Conservation (phyloP, 2,113 vertebrate genomes). For the Lagopus leucura region DNA sequence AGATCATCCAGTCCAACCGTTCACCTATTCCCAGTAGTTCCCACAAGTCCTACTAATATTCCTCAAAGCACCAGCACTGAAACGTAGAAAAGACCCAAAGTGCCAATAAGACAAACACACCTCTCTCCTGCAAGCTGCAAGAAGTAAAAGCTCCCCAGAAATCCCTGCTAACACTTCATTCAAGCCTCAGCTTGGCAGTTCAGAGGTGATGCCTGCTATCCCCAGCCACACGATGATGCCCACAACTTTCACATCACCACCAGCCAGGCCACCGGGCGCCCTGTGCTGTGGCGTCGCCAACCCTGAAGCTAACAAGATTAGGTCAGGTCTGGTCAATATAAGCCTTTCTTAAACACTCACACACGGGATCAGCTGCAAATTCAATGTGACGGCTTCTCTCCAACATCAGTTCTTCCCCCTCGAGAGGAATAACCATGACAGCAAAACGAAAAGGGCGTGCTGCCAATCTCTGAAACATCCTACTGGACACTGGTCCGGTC, state of each 20-base stretch:
- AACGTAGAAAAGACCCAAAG: not conserved
- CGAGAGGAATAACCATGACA: not conserved
- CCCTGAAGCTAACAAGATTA: not conserved
- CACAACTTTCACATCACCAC: not conserved
- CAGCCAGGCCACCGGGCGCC: not conserved
- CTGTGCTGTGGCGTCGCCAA: not conserved
- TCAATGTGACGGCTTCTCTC: not conserved
- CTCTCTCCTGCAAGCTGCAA: not conserved
- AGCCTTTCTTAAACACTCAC: not conserved
- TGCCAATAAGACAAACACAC: not conserved
- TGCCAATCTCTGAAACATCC: not conserved
- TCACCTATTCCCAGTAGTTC: too few relatives aligned
- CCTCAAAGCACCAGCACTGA: not conserved
- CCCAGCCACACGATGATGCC: accelerated
- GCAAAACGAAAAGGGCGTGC: not conserved
- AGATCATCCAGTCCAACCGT: too few relatives aligned
- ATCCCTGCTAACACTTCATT: not conserved
- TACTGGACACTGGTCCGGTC: not conserved
- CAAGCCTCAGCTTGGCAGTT: not conserved
- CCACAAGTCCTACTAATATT: not conserved
- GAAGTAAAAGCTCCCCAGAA: not conserved
- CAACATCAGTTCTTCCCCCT: not conserved
- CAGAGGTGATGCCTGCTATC: accelerated
- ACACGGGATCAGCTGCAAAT: not conserved
- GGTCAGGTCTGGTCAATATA: not conserved